Conservation (phyloP, 2,113 vertebrate genomes). For the Mystacornis crossleyi region DNA sequence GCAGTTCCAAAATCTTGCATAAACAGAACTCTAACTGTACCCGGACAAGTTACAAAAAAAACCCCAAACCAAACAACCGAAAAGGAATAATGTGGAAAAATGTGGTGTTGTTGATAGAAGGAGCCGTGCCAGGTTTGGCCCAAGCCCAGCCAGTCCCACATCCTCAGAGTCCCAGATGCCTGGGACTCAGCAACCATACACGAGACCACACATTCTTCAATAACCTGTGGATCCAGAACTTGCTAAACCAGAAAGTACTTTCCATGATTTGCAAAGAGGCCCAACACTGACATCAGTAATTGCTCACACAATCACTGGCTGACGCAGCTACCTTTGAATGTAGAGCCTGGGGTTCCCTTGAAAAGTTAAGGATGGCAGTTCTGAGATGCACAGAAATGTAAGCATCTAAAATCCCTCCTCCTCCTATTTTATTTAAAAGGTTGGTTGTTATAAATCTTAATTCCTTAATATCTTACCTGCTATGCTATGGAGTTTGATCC, state of each 20-base stretch:
- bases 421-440: not conserved
- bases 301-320: not conserved
- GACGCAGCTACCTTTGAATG: accelerated
- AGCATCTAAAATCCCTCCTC: not conserved
- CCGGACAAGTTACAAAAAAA: not conserved
- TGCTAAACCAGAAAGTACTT: not conserved
- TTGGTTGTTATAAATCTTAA: not conserved
- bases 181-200: not conserved
- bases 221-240: not conserved
- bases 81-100: not conserved
- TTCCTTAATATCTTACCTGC: not conserved
- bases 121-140: accelerated
- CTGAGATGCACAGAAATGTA: not conserved
- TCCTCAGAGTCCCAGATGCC: not conserved
- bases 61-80: not conserved
- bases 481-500: not conserved
- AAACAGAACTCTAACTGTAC: not conserved
- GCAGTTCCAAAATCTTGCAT: not conserved
- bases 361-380: not conserved
- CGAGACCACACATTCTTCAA: not conserved
- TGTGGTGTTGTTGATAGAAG: accelerated
- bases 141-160: not conserved
- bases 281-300: not conserved
- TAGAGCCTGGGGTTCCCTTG: not conserved
- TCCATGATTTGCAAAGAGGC: not conserved